Base-by-base conservation (phyloP, 1,140 invertebrate genomes). In the Condylostylus longicornis region DNA sequence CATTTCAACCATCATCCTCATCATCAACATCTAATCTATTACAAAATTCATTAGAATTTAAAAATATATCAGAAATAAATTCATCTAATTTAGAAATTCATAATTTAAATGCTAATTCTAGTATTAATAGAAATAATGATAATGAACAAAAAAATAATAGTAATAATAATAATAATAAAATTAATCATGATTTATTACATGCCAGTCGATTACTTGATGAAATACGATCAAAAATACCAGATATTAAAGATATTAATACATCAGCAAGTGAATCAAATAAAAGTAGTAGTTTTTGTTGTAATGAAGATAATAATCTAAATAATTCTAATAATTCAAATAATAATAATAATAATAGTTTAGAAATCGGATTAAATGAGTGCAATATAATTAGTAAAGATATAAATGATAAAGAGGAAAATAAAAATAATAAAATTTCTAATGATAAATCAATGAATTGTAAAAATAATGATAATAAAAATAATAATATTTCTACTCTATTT, bases 1-100 rank as follows among this genome's bases (percentile, higher is more conserved):
- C 63, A 66, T 29, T 61, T 53, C 40, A 32, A 32, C 6, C 53
- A 61, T 34, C 56, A 62, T 39, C 57, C 44, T 54, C 61, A 38
- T 35, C 40, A 12, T 48, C 50, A 36, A n/a, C n/a, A n/a, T n/a
- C n/a, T n/a, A n/a, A n/a, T n/a, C n/a, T n/a, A n/a, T n/a, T n/a
- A n/a, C n/a, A n/a, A n/a, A n/a, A n/a, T n/a, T n/a, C n/a, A n/a
- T n/a, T n/a, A n/a, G n/a, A n/a, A n/a, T n/a, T n/a, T n/a, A n/a
- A n/a, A n/a, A n/a, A n/a, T n/a, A n/a, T n/a, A n/a, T n/a, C n/a
- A n/a, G n/a, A n/a, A n/a, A n/a, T n/a, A n/a, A n/a, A n/a, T n/a
- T n/a, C n/a, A n/a, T n/a, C n/a, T n/a, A n/a, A n/a, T n/a, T n/a
- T 43, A 44, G 32, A 48, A 47, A 25, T 50, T n/a, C n/a, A n/a